phyloP scores from a whole-genome alignment of 2,797 vertebrate genomes.

The Syncerus caffer region DNA sequence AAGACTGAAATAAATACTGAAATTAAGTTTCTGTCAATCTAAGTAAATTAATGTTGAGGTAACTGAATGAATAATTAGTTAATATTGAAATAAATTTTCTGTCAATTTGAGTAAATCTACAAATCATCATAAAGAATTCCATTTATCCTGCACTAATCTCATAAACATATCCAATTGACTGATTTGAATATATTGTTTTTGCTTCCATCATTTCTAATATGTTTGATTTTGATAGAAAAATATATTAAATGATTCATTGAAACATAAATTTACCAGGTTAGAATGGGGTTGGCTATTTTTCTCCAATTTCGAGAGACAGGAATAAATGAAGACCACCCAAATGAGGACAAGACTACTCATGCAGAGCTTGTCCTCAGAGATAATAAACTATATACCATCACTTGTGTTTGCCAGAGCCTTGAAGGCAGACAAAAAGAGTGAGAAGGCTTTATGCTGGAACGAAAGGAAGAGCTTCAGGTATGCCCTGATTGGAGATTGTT shows the following conservation, averaged over 20 bases:
- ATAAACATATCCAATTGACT: slow-evolving; percentile 5
- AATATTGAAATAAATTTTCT: slow-evolving; percentile 46
- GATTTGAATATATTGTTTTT: slow-evolving; percentile 32
- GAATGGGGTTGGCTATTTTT: not conserved
- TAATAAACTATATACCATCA: not conserved
- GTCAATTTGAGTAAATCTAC: slow-evolving; percentile 11
- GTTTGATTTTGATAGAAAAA: slow-evolving; percentile 38
- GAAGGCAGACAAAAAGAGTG: not conserved
- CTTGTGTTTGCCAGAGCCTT: not conserved
- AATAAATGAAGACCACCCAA: not conserved
- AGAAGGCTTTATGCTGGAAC: not conserved
- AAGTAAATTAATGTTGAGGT: not conserved
- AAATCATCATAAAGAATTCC: slow-evolving; percentile 33
- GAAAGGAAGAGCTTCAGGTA: not conserved
- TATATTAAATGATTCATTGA: not conserved
- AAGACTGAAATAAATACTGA: slow-evolving; percentile 2
- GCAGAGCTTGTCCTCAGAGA: not conserved
- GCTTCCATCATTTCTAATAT: not conserved
- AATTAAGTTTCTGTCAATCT: not conserved
- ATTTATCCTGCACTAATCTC: not conserved
- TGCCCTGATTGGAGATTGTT: not conserved
- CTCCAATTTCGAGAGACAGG: not conserved
- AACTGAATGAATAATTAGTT: slow-evolving; percentile 44
- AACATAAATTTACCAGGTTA: not conserved
- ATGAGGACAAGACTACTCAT: not conserved